A percentile compares a stretch with the other conserved stretches of the same genome.
phyloP scores from a whole-genome alignment of 64 coral and sea anemone species.

The Trachythela sp. region DNA sequence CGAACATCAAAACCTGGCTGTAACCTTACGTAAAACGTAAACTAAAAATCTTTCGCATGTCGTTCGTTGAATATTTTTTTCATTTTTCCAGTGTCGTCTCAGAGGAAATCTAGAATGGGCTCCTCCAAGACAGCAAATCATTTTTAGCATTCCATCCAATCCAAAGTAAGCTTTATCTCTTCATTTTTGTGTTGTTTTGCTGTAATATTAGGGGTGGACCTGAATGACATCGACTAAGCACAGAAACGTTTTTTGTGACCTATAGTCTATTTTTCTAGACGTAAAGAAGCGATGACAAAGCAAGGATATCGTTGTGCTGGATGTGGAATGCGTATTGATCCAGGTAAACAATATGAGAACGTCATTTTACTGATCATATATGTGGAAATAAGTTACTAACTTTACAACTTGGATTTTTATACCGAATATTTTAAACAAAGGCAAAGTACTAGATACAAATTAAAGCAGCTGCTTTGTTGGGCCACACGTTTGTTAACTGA shows the following conservation, averaged over 20 bases:
- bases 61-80: no score
- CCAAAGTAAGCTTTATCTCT: slow-evolving; percentile 54
- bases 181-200: neutral
- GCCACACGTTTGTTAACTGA: no score
- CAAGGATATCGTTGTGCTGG: slow-evolving; percentile 92
- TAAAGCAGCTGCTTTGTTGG: no score
- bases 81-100: slow-evolving; percentile 76
- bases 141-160: slow-evolving; percentile 69
- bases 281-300: slow-evolving; percentile 68
- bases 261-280: slow-evolving; percentile 39
- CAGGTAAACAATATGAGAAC: slow-evolving; percentile 42
- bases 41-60: no score
- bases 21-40: no score
- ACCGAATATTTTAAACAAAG: no score
- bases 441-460: no score
- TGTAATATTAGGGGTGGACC: neutral
- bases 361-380: neutral
- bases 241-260: neutral
- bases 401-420: no score
- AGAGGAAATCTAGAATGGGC: slow-evolving; percentile 97
- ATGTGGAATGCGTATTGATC: slow-evolving; percentile 90
- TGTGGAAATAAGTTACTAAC: no score
- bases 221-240: no score
- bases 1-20: no score
- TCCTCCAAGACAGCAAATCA: slow-evolving; percentile 86